Conservation (phyloP, 2,888 invertebrate species). For the Drosophila histrio region DNA sequence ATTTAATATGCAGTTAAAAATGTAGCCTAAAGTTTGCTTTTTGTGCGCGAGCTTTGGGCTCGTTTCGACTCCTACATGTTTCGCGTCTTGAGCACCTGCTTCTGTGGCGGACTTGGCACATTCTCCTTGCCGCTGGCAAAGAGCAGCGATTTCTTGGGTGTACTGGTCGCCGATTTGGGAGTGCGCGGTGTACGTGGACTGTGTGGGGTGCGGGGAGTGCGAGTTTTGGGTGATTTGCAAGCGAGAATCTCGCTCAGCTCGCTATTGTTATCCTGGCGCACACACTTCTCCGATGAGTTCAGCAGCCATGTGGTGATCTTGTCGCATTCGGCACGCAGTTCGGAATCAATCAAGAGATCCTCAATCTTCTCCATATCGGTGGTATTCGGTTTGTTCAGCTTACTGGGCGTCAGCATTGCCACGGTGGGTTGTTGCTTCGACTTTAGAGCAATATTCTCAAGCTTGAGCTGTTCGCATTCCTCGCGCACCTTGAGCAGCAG, state of each 20-base stretch:
- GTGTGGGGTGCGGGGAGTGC: constrained; percentile 66
- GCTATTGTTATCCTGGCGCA: constrained; percentile 74
- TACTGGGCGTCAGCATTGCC: constrained; percentile 62
- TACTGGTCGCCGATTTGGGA: constrained; percentile 63
- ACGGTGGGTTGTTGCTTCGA: constrained; percentile 76
- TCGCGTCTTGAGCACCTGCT: constrained; percentile 82
- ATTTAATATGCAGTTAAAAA: constrained; percentile 32
- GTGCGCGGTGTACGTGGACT: constrained; percentile 76
- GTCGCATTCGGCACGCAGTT: constrained; percentile 82
- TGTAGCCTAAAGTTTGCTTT: constrained; percentile 49
- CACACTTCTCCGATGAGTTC: constrained; percentile 75
- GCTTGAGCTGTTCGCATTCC: constrained; percentile 83
- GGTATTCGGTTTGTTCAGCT: constrained; percentile 77
- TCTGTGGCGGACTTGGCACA: constrained; percentile 80
- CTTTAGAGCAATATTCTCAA: constrained; percentile 83
- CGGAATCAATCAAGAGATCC: constrained; percentile 80
- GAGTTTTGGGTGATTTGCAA: constrained; percentile 64
- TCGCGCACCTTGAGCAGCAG: constrained; percentile 79
- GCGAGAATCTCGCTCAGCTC: constrained; percentile 78
- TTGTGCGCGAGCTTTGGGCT: not conserved
- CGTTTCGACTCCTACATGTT: constrained; percentile 60
- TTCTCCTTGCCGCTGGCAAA: constrained; percentile 84
- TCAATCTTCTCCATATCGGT: constrained; percentile 82
- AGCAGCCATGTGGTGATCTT: constrained; percentile 83
- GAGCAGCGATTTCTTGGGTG: constrained; percentile 83